These are phyloP conservation scores for Aegotheles bennettii DNA, from an alignment of 2,113 vertebrate species.

Conservation along the genomic window DNA sequence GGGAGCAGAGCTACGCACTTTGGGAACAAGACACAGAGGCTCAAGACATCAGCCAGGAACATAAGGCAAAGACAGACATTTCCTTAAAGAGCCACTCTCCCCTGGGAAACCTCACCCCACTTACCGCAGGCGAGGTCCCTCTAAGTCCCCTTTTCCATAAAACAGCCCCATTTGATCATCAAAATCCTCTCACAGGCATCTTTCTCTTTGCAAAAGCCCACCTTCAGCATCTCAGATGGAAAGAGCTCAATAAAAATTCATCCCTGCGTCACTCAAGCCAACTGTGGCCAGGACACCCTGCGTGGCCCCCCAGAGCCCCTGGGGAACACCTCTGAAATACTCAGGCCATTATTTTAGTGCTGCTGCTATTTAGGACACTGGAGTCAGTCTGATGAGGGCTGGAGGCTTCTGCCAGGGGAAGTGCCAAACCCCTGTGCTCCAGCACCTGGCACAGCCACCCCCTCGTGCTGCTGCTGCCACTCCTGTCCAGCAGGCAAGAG, in stretches of 20 bases:
- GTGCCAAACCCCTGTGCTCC: accelerated
- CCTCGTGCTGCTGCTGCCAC: background rate
- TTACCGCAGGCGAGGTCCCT: background rate
- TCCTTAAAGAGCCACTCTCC: background rate
- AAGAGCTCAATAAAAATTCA: background rate
- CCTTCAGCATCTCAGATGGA: background rate
- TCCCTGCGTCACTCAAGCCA: accelerated
- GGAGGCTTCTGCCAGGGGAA: background rate
- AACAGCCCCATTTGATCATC: background rate
- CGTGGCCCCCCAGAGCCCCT: background rate
- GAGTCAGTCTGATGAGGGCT: background rate
- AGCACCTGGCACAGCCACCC: background rate
- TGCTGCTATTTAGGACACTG: background rate
- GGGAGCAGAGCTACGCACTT: background rate
- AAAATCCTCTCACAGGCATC: background rate
- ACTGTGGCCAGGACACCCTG: background rate
- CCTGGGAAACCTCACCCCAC: no score
- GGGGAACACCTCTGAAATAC: background rate
- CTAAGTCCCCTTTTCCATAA: background rate
- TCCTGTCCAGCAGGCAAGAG: background rate
- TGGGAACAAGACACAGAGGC: background rate
- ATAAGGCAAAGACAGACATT: background rate
- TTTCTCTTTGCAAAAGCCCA: background rate
- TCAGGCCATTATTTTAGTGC: background rate
- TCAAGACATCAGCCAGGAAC: background rate